phyloP scores from a whole-genome alignment of 2,888 invertebrate species.

The Aspidiotus rigidus region DNA sequence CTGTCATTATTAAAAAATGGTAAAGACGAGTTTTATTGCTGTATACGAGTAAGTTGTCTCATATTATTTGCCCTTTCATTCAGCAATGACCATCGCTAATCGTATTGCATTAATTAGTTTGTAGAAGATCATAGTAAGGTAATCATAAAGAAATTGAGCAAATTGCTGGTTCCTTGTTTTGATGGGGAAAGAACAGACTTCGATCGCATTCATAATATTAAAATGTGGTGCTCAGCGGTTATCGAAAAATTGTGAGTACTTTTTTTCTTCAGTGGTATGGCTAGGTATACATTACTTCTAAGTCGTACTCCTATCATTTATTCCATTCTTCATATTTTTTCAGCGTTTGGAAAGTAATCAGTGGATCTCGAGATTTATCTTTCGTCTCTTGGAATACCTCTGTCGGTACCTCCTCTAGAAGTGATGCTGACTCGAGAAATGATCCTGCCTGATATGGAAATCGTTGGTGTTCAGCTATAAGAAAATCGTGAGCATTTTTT shows the following conservation, averaged over 20 bases:
- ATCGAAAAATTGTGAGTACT: not conserved
- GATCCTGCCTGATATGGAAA: not conserved
- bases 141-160: constrained; percentile 1
- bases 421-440: constrained; percentile 1
- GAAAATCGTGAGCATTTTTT: not conserved
- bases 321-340: constrained; percentile 1
- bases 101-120: constrained; percentile 1
- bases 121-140: not conserved
- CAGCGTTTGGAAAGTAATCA: constrained; percentile 2
- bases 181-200: not conserved
- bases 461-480: not conserved
- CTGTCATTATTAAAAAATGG: not conserved
- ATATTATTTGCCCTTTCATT: constrained; percentile 1
- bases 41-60: constrained; percentile 1
- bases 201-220: not conserved
- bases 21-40: not conserved
- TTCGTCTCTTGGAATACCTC: not conserved
- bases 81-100: not conserved
- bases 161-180: constrained; percentile 1
- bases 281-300: constrained; percentile 1
- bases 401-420: constrained; percentile 2
- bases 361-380: not conserved
- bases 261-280: constrained; percentile 1
- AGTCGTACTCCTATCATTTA: constrained; percentile 1
- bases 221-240: constrained; percentile 2